Evolutionary conservation across 2,113 vertebrate species (phyloP).

Genomic region (Microcebus ravelobensis): DNA sequence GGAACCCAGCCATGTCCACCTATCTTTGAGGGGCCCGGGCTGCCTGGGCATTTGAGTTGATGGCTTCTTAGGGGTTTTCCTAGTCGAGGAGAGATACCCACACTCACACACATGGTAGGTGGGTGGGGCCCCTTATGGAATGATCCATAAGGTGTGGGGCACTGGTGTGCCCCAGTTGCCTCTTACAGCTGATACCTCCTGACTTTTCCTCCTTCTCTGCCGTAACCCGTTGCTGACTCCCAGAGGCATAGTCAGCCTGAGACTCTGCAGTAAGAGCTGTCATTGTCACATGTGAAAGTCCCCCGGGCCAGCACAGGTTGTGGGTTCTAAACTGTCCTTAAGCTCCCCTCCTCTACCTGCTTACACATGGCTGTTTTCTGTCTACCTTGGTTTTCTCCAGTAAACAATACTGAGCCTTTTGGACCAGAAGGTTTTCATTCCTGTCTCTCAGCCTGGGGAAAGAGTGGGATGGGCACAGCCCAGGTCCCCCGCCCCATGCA

Average conservation of each 20-base stretch:
- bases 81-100: background rate
- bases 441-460: background rate
- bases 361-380: fast-evolving
- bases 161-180: background rate
- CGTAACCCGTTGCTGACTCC: background rate
- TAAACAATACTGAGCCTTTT: background rate
- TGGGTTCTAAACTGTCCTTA: fast-evolving
- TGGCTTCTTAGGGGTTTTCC: background rate
- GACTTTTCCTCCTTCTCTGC: background rate
- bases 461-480: too few relatives aligned
- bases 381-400: background rate
- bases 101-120: background rate
- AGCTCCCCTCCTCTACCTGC: fast-evolving
- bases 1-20: fast-evolving
- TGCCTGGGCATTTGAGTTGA: background rate
- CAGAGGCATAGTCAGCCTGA: background rate
- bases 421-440: background rate
- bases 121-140: background rate
- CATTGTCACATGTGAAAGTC: background rate
- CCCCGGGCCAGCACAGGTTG: background rate
- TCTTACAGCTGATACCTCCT: background rate
- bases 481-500: too few relatives aligned
- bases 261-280: background rate
- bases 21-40: background rate
- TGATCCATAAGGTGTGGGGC: background rate